Evolutionary conservation across 2,797 vertebrate species (phyloP).

Genomic region (Melanotaenia boesemani): DNA sequence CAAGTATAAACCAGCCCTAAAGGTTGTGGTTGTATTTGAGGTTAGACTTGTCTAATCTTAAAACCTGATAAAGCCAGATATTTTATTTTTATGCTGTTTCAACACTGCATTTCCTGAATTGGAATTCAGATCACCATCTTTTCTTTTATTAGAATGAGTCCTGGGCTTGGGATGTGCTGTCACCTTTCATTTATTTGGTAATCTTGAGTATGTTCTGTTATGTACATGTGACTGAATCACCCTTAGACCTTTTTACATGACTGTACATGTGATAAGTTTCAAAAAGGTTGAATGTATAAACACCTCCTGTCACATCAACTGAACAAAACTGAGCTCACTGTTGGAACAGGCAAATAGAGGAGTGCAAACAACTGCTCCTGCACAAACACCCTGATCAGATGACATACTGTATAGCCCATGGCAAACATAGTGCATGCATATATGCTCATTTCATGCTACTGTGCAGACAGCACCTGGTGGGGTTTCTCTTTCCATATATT

Average conservation of each 20-base stretch:
- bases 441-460: background rate
- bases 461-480: slow-evolving; percentile 17
- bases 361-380: slow-evolving; percentile 36
- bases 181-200: background rate
- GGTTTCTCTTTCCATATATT: background rate
- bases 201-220: background rate
- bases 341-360: slow-evolving; percentile 26
- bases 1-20: too few species aligned
- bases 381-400: slow-evolving; percentile 47
- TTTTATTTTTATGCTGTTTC: too few species aligned
- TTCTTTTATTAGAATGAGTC: background rate
- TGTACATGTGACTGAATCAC: background rate
- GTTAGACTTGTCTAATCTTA: too few species aligned
- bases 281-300: background rate
- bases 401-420: slow-evolving; percentile 12
- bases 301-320: background rate
- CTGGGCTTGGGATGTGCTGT: background rate
- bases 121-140: background rate
- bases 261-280: background rate
- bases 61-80: too few species aligned
- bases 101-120: background rate
- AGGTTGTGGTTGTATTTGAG: too few species aligned
- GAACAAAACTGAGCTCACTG: background rate
- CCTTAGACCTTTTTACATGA: background rate
- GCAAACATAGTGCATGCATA: slow-evolving; percentile 13